These are phyloP conservation scores for Lethrus apterus DNA, from an alignment of 1,140 invertebrate genomes.

Conservation along the genomic window DNA sequence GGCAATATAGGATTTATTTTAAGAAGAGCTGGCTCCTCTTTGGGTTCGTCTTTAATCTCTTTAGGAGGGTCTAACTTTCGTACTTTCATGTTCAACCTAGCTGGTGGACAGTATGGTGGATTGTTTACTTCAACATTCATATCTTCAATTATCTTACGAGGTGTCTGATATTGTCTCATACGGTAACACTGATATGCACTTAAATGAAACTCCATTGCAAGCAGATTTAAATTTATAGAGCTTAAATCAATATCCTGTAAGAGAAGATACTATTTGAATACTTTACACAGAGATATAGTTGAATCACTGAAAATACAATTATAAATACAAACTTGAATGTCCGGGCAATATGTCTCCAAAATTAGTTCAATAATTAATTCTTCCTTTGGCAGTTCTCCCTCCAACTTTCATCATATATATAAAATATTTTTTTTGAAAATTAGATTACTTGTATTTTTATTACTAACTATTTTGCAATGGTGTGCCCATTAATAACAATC, in stretches of 20 bases:
- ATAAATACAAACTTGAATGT: no score
- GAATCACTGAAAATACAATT: no score
- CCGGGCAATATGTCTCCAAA: no score
- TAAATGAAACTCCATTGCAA: constrained; percentile 61
- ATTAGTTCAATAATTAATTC: no score
- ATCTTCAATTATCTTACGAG: constrained; percentile 68
- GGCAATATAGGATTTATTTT: neutral
- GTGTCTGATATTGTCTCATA: constrained; percentile 64
- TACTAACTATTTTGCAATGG: constrained; percentile 97
- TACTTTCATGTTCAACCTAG: constrained; percentile 33
- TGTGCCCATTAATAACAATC: constrained; percentile 93
- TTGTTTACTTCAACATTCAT: constrained; percentile 56
- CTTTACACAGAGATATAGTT: neutral
- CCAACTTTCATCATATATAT: no score
- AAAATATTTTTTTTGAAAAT: no score
- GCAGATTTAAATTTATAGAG: constrained; percentile 62
- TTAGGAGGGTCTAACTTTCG: constrained; percentile 20
- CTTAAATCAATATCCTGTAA: constrained; percentile 63
- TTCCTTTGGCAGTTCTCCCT: no score
- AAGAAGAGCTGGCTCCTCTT: constrained; percentile 15
- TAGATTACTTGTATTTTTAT: no score
- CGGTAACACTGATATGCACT: constrained; percentile 80
- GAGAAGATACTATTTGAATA: no score
- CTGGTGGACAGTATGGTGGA: constrained; percentile 59
- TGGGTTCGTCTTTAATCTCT: constrained; percentile 16